Percentiles rank a stretch among this genome's conserved stretches.
phyloP scores from a whole-genome alignment of 2,113 vertebrate genomes.

The Hemichromis elongatus region DNA sequence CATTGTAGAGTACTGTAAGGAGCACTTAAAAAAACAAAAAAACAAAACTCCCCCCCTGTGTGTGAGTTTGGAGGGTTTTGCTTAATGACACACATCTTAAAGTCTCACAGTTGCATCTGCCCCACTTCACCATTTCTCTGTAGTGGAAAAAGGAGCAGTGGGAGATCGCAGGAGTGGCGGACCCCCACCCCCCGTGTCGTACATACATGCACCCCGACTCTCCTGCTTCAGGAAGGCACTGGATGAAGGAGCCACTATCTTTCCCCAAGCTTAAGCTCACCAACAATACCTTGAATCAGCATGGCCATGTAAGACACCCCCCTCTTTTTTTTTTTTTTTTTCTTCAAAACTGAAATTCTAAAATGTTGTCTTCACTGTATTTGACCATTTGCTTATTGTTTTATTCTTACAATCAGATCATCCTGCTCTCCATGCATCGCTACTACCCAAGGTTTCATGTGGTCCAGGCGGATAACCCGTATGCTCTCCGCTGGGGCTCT shows the following conservation, averaged over 20 bases:
- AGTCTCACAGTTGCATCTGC: not conserved
- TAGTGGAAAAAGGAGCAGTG: slow-evolving; percentile 89
- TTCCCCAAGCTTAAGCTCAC: slow-evolving; percentile 89
- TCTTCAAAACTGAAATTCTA: not conserved
- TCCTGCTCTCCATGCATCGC: slow-evolving; percentile 81
- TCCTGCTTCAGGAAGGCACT: slow-evolving; percentile 83
- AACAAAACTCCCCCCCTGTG: not conserved
- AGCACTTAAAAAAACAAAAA: not conserved
- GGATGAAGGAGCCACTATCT: slow-evolving; percentile 85
- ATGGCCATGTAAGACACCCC: slow-evolving; percentile 75
- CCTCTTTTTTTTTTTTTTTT: accelerated
- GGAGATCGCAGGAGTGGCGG: slow-evolving; percentile 84
- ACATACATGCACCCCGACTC: slow-evolving; percentile 85
- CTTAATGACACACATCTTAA: not conserved
- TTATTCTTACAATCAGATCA: slow-evolving; percentile 58
- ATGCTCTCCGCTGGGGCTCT: slow-evolving; percentile 78
- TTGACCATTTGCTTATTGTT: not conserved
- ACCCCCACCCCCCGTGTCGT: slow-evolving; percentile 81
- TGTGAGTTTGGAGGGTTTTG: not conserved
- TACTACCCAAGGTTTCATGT: slow-evolving; percentile 82
- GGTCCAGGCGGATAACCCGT: slow-evolving; percentile 81
- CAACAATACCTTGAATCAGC: slow-evolving; percentile 87
- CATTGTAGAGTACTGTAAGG: not conserved
- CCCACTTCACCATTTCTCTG: not conserved
- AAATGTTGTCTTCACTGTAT: not conserved